These are phyloP conservation scores for Heliconius aoede DNA, from an alignment of 2,888 invertebrate species.

Conservation along the genomic window DNA sequence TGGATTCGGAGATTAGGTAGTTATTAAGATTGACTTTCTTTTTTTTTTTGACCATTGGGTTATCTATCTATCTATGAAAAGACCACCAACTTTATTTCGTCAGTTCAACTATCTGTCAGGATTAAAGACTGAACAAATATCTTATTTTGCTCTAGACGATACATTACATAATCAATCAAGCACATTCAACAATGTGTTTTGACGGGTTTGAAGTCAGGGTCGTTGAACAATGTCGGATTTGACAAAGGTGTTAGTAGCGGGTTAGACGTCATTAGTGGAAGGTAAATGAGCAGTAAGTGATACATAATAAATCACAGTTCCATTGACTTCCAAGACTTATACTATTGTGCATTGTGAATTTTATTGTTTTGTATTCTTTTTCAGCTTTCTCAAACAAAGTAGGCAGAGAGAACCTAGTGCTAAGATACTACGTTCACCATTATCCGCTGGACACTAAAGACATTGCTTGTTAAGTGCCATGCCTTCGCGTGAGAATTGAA, in stretches of 20 bases:
- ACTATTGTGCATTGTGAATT: no score
- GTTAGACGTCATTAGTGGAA: constrained; percentile 11
- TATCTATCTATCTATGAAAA: no score
- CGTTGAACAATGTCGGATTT: constrained; percentile 19
- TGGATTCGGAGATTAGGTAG: no score
- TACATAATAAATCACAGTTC: neutral
- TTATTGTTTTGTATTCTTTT: no score
- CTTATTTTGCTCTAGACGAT: constrained; percentile 25
- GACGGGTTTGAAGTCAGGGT: constrained; percentile 1
- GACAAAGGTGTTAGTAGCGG: constrained; percentile 8
- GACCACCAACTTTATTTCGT: constrained; percentile 57
- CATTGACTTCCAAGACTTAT: no score
- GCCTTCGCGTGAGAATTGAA: no score
- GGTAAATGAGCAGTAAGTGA: neutral
- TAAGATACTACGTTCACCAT: neutral
- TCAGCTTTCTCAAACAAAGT: neutral
- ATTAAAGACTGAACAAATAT: constrained; percentile 51
- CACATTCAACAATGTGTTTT: neutral
- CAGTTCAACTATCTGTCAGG: constrained; percentile 63
- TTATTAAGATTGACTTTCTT: no score
- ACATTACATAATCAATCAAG: constrained; percentile 8
- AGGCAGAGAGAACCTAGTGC: neutral
- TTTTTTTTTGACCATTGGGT: no score
- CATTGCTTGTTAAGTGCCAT: neutral
- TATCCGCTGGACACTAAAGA: no score